Base-by-base conservation (phyloP, 2,797 vertebrate genomes). In the Lemur catta region DNA sequence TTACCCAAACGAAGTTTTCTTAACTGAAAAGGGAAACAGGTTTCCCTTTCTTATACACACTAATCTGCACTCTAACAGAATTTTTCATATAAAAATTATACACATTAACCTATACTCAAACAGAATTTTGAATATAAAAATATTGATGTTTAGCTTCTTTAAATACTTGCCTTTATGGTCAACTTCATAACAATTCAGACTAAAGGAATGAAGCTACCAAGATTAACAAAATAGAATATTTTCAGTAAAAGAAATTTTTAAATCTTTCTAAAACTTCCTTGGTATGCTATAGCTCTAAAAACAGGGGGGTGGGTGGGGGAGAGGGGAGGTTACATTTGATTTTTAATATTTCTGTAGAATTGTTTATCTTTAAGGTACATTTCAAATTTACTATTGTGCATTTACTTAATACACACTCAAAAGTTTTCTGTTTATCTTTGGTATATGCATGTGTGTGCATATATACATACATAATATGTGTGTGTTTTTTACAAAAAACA, bases 1-100 rank as follows among this genome's bases (percentile, higher is more conserved):
- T 71, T 95, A 97, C 96, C 92, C 85, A 92, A 97, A 97, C 84
- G 96, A 97, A 55, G 81, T 89, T 97, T 97, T 79, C 95, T 75
- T 79, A 43, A n/a, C 41, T 7, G 74, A 65, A 91, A 97, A 97
- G 93, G 78, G 84, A 97, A 98, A 97, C 96, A 96, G 94, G 89
- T 92, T 97, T 87, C 33, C 17, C 95, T 87, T 97, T 97, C 91
- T 84, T 75, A 2, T 13, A 6, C 79, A 50, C 13, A 3, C 92
- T 55, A 67, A 75, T 15, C n/a, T 84, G 11, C 20, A 52, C 17
- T 15, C 6, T 24, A 71, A 75, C 35, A 41, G 43, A 84, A 38
- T 75, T 35, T 85, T 91, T 61, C 88, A 82, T 52, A 65, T 81
- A 78, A 76, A 94, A 96, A n/a, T 13, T 75, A 2, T 13, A 2